Base-by-base conservation (phyloP, 92 coral and sea anemone species). In the Epizoanthus scotinus region DNA sequence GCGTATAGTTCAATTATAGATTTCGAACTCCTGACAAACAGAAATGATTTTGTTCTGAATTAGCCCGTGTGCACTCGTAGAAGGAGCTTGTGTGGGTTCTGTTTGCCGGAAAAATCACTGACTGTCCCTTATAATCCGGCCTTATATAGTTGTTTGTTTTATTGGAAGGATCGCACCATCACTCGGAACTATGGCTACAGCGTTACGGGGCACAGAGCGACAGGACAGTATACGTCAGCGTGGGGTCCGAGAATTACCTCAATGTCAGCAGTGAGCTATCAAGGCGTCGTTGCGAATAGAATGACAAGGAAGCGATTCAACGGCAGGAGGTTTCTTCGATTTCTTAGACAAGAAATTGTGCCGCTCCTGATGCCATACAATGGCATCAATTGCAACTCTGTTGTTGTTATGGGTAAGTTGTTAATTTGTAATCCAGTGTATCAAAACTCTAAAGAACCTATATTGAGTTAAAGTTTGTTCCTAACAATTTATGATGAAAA, bases 181-280 rank as follows among this genome's bases (percentile, higher is more conserved):
- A 60, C 83, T 17, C 36, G 83, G 21, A 88, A 88, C 60, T 88
- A 88, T 53, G 88, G 91, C 5, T 88, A 73, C 61, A 88, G 42
- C 24, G 26, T 78, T 9, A 57, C 20, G 34, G 91, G 88, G 8
- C 60, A 78, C 21, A 65, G 34, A 19, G 85, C 92, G 21, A 60
- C 44, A 9, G 89, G 84, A 2, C 22, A 14, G n/a, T 85, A 85
- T 53, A 59, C 70, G 3, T 44, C 70, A 36, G 86, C 89, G 66
- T 49, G 71, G 26, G 50, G 75, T 40, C 86, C 92, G 26, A 77
- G 89, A 59, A 52, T 89, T 2, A 67, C 70, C 9, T 79, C 67
- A 19, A 85, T 81, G 50, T 60, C 92, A 27, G 84, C 82, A 12
- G 64, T 77, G 13, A 22, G 77, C 36, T 65, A 81, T 22, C 54